phyloP scores from a whole-genome alignment of 2,888 invertebrate species.

The Microctonus aethiopoides region DNA sequence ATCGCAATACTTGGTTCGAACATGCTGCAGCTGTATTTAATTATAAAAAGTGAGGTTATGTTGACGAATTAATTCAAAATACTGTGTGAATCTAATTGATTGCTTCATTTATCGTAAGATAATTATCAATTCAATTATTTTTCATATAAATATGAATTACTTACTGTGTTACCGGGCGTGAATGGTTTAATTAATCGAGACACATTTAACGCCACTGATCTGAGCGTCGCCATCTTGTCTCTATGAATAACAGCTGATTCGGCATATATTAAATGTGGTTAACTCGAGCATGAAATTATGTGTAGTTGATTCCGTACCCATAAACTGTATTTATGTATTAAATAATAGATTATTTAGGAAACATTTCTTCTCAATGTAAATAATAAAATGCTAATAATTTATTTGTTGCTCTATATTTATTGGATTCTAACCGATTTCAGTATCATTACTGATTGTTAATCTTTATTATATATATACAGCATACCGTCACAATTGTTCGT shows the following conservation, averaged over 20 bases:
- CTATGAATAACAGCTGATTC: neutral
- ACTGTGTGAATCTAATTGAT: constrained; percentile 15
- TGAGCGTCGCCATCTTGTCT: neutral
- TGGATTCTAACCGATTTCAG: constrained; percentile 2
- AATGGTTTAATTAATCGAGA: neutral
- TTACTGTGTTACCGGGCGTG: neutral
- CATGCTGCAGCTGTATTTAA: neutral
- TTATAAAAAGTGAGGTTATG: neutral
- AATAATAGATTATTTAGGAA: neutral
- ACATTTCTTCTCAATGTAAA: constrained; percentile 26
- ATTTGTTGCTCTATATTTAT: constrained; percentile 22
- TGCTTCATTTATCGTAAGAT: neutral
- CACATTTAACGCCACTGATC: neutral
- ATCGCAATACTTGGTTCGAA: constrained; percentile 78
- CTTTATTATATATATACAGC: constrained; percentile 17
- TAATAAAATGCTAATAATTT: constrained; percentile 21
- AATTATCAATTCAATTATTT: constrained; percentile 29
- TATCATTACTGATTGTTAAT: neutral
- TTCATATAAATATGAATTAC: constrained; percentile 10
- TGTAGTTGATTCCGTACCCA: too few relatives aligned
- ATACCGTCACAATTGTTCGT: constrained; percentile 17
- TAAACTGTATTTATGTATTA: too few relatives aligned
- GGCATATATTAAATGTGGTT: too few relatives aligned
- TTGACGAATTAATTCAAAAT: constrained; percentile 53
- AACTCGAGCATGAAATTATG: too few relatives aligned